phyloP scores from a whole-genome alignment of 35 echinoderm and acorn worm species.

The Patiria miniata region DNA sequence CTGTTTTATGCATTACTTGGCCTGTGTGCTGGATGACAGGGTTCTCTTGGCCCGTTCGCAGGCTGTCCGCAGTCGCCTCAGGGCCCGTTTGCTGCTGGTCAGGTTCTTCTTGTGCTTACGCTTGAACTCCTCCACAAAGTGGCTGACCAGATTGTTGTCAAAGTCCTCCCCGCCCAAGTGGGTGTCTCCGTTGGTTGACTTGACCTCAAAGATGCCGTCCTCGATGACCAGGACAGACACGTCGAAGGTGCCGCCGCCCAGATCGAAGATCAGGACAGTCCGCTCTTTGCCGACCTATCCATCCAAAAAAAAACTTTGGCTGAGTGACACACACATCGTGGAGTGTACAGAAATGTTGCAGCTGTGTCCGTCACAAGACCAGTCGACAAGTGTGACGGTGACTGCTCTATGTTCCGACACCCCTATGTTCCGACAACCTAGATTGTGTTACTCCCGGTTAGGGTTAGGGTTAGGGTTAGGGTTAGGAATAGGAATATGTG shows the following conservation, averaged over 20 bases:
- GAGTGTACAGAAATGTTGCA: too few relatives aligned
- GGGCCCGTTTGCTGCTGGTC: slow-evolving; percentile 46
- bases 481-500: too few relatives aligned
- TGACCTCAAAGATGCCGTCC: slow-evolving; percentile 85
- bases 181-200: slow-evolving; percentile 74
- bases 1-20: slow-evolving; percentile 10
- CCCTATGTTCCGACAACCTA: too few relatives aligned
- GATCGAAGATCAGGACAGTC: slow-evolving; percentile 74
- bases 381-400: too few relatives aligned
- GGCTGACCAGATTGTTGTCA: slow-evolving; percentile 67
- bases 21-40: slow-evolving; percentile 78
- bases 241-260: slow-evolving; percentile 82
- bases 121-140: slow-evolving; percentile 79
- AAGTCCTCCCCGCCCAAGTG: slow-evolving; percentile 82
- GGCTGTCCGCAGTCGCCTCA: slow-evolving; percentile 72
- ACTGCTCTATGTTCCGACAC: too few relatives aligned
- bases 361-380: too few relatives aligned
- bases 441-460: too few relatives aligned
- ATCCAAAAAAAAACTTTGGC: not conserved
- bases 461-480: too few relatives aligned
- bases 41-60: slow-evolving; percentile 78
- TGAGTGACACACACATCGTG: not conserved
- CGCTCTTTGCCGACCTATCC: slow-evolving; percentile 52
- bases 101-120: slow-evolving; percentile 89
- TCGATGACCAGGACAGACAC: slow-evolving; percentile 78